Evolutionary conservation across 2,797 vertebrate species (phyloP).

Genomic region (Microhierax caerulescens): DNA sequence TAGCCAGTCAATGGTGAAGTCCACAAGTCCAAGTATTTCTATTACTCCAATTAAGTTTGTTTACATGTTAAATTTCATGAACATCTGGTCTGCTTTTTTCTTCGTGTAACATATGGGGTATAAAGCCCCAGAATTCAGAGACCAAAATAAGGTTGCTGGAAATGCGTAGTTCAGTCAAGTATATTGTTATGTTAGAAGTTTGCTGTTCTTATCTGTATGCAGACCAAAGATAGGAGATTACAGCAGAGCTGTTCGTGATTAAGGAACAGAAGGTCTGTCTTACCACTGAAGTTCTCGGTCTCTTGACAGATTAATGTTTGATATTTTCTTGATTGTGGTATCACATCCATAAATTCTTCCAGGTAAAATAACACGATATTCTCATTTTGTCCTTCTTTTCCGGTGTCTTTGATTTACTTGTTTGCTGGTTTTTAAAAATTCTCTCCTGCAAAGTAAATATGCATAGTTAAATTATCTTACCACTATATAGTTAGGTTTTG

Average conservation of each 20-base stretch:
- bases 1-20: not conserved
- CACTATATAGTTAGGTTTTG: rapidly evolving
- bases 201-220: not conserved
- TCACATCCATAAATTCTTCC: not conserved
- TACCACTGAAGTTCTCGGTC: not conserved
- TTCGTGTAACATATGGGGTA: not conserved
- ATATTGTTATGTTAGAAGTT: not conserved
- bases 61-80: not conserved
- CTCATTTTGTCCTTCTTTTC: not conserved
- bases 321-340: not conserved
- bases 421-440: not conserved
- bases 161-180: not conserved
- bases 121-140: not conserved
- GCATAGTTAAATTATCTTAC: not conserved
- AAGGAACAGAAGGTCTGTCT: not conserved
- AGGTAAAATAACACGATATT: not conserved
- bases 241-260: not conserved
- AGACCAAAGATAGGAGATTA: not conserved
- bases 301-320: not conserved
- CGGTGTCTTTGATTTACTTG: not conserved
- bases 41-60: not conserved
- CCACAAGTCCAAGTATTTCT: not conserved
- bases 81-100: not conserved
- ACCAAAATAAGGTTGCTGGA: not conserved
- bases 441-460: not conserved